phyloP scores from a whole-genome alignment of 2,888 invertebrate genomes.

The Pogonocherus hispidulus region DNA sequence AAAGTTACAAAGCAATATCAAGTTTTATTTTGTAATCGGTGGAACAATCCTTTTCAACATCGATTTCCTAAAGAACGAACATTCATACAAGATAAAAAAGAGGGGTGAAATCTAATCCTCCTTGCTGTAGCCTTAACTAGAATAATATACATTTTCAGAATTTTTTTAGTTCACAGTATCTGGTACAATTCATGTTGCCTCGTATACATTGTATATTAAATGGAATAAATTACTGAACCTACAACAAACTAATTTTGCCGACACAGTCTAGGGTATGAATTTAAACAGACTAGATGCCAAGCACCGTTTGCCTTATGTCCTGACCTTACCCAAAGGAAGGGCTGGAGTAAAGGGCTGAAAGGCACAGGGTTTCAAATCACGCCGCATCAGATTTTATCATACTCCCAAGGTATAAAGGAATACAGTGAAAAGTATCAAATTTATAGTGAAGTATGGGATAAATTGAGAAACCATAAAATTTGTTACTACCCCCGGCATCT shows the following conservation, averaged over 20 bases:
- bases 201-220: no score
- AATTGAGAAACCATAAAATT: conserved; percentile 27
- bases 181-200: no score
- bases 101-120: no score
- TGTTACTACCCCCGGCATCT: conserved; percentile 11
- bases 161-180: no score
- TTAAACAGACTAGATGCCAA: neutral
- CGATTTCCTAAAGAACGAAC: no score
- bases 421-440: conserved; percentile 23
- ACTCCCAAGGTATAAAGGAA: neutral
- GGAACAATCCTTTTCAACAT: no score
- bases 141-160: no score
- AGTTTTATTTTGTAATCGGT: no score
- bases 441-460: conserved; percentile 14
- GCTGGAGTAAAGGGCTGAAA: neutral
- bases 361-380: conserved; percentile 10
- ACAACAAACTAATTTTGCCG: neutral
- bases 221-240: no score
- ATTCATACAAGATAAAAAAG: no score
- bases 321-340: neutral
- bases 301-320: neutral
- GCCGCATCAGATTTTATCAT: conserved; percentile 16
- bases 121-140: no score
- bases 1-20: no score
- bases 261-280: neutral